Evolutionary conservation across 2,113 vertebrate genomes (phyloP).

Genomic region (Alaudala cheleensis): DNA sequence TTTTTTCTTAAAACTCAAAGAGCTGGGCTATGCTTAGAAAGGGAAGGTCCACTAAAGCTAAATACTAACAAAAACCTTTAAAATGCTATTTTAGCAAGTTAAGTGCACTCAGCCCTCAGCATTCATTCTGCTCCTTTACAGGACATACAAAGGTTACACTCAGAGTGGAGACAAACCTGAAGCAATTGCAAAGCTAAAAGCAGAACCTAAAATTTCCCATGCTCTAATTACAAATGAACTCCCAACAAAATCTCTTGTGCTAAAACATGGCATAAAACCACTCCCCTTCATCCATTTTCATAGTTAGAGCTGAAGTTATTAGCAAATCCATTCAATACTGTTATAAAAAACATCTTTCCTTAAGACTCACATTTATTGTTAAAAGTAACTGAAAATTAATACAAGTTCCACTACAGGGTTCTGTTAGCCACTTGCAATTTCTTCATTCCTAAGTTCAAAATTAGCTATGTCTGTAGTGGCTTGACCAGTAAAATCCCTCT

Average conservation of each 20-base stretch:
- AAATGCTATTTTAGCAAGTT: not conserved
- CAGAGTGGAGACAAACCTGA: not conserved
- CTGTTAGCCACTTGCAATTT: not conserved
- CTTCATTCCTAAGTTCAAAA: not conserved
- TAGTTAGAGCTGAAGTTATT: not conserved
- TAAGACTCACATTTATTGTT: not conserved
- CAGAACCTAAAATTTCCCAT: not conserved
- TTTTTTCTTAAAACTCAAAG: constrained; percentile 6
- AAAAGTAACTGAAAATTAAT: not conserved
- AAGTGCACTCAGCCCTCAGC: not conserved
- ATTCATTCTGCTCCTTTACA: not conserved
- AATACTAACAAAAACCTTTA: not conserved
- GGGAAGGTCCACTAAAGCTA: not conserved
- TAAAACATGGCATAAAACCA: not conserved
- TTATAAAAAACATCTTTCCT: not conserved
- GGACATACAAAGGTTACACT: not conserved
- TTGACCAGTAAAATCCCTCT: not conserved
- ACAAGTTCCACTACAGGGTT: not conserved
- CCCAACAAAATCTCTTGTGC: not conserved
- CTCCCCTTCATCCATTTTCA: not conserved
- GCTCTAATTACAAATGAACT: not conserved
- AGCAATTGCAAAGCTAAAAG: not conserved
- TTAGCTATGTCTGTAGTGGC: not conserved
- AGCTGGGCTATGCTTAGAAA: not conserved
- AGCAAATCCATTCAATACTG: not conserved